A percentile compares a stretch with the other conserved stretches of the same genome.
Evolutionary conservation across 2,113 vertebrate species (phyloP).

Genomic region (Accipiter virgatus): DNA sequence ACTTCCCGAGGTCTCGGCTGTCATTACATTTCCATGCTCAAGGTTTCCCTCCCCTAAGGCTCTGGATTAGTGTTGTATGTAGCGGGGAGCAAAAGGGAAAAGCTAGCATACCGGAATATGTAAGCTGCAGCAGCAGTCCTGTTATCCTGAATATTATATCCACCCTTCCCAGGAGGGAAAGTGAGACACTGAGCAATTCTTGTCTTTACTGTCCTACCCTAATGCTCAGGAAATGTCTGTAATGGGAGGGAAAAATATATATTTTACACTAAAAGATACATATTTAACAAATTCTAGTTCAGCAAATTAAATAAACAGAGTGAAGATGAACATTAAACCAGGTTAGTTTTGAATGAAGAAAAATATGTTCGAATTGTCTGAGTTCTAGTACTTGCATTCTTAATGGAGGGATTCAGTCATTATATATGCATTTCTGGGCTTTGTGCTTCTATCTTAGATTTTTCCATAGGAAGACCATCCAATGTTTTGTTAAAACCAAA

Average conservation of each 20-base stretch:
- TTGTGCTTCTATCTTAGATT: neutral
- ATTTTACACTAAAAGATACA: neutral
- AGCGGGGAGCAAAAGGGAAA: neutral
- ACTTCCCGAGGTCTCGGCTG: neutral
- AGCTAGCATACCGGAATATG: fast-evolving
- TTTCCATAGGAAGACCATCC: neutral
- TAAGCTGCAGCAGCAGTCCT: neutral
- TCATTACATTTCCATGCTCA: neutral
- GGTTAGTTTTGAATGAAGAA: neutral
- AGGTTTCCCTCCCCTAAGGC: neutral
- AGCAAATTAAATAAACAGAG: neutral
- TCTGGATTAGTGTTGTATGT: neutral
- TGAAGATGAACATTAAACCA: neutral
- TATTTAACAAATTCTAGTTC: neutral
- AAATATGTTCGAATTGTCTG: neutral
- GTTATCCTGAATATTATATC: neutral
- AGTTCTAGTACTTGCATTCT: neutral
- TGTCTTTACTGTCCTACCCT: neutral
- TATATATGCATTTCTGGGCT: neutral
- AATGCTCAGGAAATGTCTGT: neutral
- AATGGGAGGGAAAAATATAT: neutral
- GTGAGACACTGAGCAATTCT: neutral
- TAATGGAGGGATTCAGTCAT: neutral
- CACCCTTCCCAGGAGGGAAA: neutral
- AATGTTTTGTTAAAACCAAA: neutral